These are phyloP conservation scores for Taurulus bubalis DNA, from an alignment of 2,113 vertebrate species.

Conservation along the genomic window DNA sequence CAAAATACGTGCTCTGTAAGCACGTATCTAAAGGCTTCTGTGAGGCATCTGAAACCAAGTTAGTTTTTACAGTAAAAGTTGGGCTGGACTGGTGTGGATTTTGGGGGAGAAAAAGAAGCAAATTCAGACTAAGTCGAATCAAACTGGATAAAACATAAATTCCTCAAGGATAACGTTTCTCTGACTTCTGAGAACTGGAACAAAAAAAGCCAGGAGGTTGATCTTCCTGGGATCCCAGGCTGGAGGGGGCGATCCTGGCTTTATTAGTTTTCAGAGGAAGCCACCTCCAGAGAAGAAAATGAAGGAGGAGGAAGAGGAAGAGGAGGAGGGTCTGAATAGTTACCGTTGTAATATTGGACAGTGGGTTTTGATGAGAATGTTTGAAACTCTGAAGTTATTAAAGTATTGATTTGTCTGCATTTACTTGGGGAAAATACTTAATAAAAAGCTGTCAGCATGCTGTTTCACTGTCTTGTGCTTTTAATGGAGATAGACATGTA, in stretches of 20 bases:
- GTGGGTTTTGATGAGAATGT: background rate
- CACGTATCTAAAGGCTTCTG: too few relatives aligned
- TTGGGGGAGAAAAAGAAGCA: background rate
- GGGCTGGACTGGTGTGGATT: background rate
- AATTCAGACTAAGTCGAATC: conserved; percentile 6
- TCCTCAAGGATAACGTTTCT: conserved; percentile 12
- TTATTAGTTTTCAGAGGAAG: conserved; percentile 70
- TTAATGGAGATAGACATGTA: background rate
- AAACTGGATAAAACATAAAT: conserved; percentile 29
- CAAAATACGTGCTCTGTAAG: too few relatives aligned
- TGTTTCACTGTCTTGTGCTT: background rate
- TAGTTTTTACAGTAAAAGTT: background rate
- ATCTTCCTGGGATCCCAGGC: conserved; percentile 50
- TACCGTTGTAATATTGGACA: conserved; percentile 9
- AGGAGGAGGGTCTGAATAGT: background rate
- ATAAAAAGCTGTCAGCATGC: background rate
- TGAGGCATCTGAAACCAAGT: too few relatives aligned
- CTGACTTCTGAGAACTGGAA: conserved; percentile 41
- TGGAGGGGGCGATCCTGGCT: conserved; percentile 31
- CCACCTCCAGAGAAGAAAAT: conserved; percentile 55
- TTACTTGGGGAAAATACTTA: background rate
- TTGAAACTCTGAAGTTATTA: background rate
- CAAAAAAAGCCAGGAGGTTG: conserved; percentile 23
- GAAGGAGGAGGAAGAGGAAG: conserved; percentile 17
- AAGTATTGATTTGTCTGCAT: background rate